Evolutionary conservation across 2,888 invertebrate genomes (phyloP), one percentile per base, ranked within the genome.

Genomic region (Acleris emargana): DNA sequence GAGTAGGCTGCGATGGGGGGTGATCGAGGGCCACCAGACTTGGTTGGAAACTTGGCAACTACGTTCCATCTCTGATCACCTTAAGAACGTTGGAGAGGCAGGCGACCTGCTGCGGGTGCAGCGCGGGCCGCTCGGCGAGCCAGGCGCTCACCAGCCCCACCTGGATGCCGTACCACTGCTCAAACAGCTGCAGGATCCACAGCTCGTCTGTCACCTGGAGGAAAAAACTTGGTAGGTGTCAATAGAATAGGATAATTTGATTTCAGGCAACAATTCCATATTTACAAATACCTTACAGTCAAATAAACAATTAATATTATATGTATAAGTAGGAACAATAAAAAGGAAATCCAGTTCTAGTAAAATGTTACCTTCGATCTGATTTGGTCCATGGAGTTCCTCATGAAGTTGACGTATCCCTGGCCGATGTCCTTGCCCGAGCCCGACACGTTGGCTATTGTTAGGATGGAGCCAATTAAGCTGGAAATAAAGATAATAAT

Each of bases 351-450:
- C n/a, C n/a, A n/a, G n/a, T n/a, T n/a, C n/a, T n/a, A 32, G 9
- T 32, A 16, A 6, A 16, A n/a, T 38, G 50, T 67, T 66, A 99
- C 97, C 94, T 99, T 99, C 76, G 99, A 98, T 80, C 99, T 95
- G 75, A 99, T 97, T 93, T 99, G 98, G 93, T 99, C 99, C 95
- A 99, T 97, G 78, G 98, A 98, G 80, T 98, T 98, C 71, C 99
- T 95, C 89, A 99, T 97, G 88, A 99, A 99, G 91, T 98, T 98
- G 59, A 99, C 98, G 91, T 99, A 99, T 45, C 98, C 97, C 85
- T 99, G 98, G 3, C 99, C 99, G 87, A 99, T 95, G 88, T 99
- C 99, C 86, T 98, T 98, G 2, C 98, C 98, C 57, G 98, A 97
- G 45, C 98, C 97, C 5, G 97, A 97, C 64, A 98, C 97, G 91